Percentiles rank a stretch among this genome's conserved stretches.
Conservation (phyloP, 2,797 vertebrate species). For the Paedocypris micromegethes region DNA sequence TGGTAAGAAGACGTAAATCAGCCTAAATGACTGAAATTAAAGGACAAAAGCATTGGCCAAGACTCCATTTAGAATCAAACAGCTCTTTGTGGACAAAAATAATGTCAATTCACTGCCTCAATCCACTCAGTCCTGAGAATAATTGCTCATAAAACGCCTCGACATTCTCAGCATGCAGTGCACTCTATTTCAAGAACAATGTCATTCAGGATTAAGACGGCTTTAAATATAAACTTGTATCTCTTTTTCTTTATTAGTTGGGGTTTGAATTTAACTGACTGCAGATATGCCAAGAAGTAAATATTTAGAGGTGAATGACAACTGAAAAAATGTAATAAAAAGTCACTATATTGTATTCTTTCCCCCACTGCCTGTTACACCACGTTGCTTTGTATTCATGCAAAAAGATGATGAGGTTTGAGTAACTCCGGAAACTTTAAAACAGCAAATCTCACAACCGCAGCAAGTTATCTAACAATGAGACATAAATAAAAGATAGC, state of each 20-base stretch:
- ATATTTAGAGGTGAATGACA: too few relatives aligned
- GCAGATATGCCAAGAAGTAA: too few relatives aligned
- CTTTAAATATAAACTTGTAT: not conserved
- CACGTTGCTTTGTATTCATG: not conserved
- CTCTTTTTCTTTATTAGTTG: not conserved
- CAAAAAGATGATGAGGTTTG: not conserved
- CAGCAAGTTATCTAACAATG: too few relatives aligned
- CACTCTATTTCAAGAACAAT: slow-evolving; percentile 1
- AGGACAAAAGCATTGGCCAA: slow-evolving; percentile 12
- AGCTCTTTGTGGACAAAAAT: slow-evolving; percentile 12
- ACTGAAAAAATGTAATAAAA: too few relatives aligned
- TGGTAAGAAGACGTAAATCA: not conserved
- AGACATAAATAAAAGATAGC: too few relatives aligned
- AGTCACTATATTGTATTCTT: too few relatives aligned
- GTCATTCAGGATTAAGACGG: not conserved
- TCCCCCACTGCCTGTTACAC: too few relatives aligned
- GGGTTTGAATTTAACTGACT: not conserved
- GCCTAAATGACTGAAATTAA: slow-evolving; percentile 1
- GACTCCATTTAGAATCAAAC: slow-evolving; percentile 32
- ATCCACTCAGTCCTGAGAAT: slow-evolving; percentile 17
- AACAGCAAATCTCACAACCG: not conserved
- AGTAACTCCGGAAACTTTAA: not conserved
- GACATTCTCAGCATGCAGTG: slow-evolving; percentile 15
- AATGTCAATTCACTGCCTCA: slow-evolving; percentile 26
- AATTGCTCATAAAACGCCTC: slow-evolving; percentile 25